Evolutionary conservation across 2,888 invertebrate species (phyloP), one percentile per base, ranked within the genome.

Genomic region (Itoplectis maculator): DNA sequence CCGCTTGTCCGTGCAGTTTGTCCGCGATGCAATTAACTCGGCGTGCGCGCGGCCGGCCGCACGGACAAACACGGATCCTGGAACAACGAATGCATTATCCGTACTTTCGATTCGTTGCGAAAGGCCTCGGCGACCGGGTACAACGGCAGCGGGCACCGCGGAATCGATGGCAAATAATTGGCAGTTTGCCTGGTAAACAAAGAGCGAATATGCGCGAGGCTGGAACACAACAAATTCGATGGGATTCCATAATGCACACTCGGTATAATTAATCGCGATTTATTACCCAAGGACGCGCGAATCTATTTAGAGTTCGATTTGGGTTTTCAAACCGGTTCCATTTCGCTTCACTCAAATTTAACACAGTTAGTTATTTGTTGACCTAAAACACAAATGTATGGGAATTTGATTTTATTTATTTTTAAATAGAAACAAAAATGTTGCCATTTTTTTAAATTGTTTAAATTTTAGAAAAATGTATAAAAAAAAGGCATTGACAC

Each of bases 71-170:
- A 35, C 56, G 40, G 72, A 72, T 79, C 66, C 47, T 66, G 65
- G 37, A 56, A 56, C 18, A 66, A 59, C 40, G 72, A 79, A 79
- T 73, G 66, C 29, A 79, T 79, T 73, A 79, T 72, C 65, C 23
- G 29, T 45, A 90, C 88, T 90, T 90, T 90, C 89, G 86, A 88
- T 90, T 89, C 84, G 86, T 91, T 90, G 84, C 87, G 88, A 89
- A 89, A 90, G 86, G 70, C 78, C 51, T 49, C 56, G 61, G 76
- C 77, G 73, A 37, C 74, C 11, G 42, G 35, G 13, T 78, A 59
- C 68, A 82, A 69, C 82, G 76, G 63, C 74, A 15, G 15, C 35
- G 9, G 29, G 8, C 0, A 20, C 20, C 15, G 45, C 65, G 11
- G 13, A 11, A 65, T 65, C 45, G 20, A 42, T 65, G 23, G n/a